Base-by-base conservation (phyloP, 1,140 invertebrate genomes). In the Brachystomella parvula region DNA sequence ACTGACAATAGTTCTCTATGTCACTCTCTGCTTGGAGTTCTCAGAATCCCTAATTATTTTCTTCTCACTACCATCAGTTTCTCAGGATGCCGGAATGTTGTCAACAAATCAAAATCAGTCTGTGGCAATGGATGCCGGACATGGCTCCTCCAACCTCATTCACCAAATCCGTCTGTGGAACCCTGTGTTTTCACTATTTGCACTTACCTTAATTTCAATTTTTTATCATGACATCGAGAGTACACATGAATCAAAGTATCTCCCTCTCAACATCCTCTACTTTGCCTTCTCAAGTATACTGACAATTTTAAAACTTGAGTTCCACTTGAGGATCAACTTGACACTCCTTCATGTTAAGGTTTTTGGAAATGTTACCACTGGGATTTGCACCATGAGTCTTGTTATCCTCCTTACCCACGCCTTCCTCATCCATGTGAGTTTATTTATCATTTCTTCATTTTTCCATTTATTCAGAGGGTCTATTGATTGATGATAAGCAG, bases 221-320 rank as follows among this genome's bases (percentile, higher is more conserved):
- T 66, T 71, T 33, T 71, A 66, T 47, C 69, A 67, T 39, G 31
- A 67, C n/a, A 24, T 61, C n/a, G 69, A 71, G 49, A 28, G 17
- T 1, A 28, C 17, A n/a, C 57, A 59, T 39, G 63, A 63, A n/a
- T 33, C 63, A 24, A 64, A 63, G 28, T 66, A 59, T 49, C 61
- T 71, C 2, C 31, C 31, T 35, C 21, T 71, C 49, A 63, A 68
- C 56, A 59, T 68, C 31, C 19, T 65, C 21, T 63, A 64, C 28
- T 68, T 61, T 60, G 21, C 57, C 19, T 21, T 63, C 6, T 33
- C 70, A 2, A 62, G 47, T 21, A 19, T 68, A 2, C 21, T 71
- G 15, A 33, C 57, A 2, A 57, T 64, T 32, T 15, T 57, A 12
- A 62, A 63, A 30, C 9, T 65, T 1, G 56, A 65, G 29, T 47